phyloP scores from a whole-genome alignment of 1,140 invertebrate species.

The Trissolcus basalis region DNA sequence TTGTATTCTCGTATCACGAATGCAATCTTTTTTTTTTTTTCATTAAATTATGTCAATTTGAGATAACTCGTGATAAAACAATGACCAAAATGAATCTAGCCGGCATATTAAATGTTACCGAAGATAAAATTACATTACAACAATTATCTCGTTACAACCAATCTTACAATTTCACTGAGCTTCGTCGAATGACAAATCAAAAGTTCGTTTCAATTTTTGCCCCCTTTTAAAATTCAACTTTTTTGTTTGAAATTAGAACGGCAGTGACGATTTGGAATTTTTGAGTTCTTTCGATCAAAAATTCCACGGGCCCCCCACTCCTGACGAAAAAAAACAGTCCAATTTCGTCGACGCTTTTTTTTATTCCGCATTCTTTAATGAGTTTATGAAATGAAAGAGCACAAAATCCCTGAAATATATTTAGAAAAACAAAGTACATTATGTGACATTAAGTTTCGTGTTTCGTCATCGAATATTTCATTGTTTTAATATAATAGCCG shows the following conservation, averaged over 20 bases:
- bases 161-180: background rate
- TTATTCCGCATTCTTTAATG: slow-evolving; percentile 12
- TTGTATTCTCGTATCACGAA: too few species aligned
- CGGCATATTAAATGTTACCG: too few species aligned
- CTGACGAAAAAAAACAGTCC: too few species aligned
- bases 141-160: background rate
- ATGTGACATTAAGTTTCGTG: slow-evolving; percentile 17
- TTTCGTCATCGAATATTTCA: slow-evolving; percentile 6
- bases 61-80: slow-evolving; percentile 24
- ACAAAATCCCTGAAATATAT: slow-evolving; percentile 16
- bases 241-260: too few species aligned
- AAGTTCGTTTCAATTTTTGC: too few species aligned
- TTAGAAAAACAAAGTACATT: slow-evolving; percentile 15
- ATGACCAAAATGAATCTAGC: slow-evolving; percentile 13
- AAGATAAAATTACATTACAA: background rate
- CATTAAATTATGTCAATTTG: slow-evolving; percentile 27
- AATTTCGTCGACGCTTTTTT: slow-evolving; percentile 1
- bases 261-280: too few species aligned
- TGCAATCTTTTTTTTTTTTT: background rate
- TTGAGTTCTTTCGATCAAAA: background rate
- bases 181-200: too few species aligned
- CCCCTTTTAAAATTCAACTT: too few species aligned
- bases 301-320: background rate
- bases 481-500: too few species aligned
- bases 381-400: slow-evolving; percentile 10